Evolutionary conservation across 1,140 invertebrate species (phyloP), one percentile per base, ranked within the genome.

Genomic region (Drosophila jambulina): DNA sequence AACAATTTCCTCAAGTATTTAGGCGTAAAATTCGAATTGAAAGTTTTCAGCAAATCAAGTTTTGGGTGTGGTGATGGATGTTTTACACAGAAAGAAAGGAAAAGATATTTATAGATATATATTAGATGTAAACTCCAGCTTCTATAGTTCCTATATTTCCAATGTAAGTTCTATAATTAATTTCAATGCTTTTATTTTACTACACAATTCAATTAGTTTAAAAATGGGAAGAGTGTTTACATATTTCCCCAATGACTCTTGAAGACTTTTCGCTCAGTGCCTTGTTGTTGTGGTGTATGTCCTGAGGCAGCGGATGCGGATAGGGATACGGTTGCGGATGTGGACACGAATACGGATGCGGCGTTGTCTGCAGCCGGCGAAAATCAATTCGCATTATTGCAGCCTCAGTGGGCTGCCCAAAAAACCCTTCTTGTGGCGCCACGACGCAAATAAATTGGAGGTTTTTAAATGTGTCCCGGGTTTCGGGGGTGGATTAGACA

Each of bases 311-410:
- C 23, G 59, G 34, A 32, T 49, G 36, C 17, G 64, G 34, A 68
- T 68, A 12, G 9, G 65, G 25, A 56, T 64, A 43, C n/a, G 60
- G 45, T 25, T 42, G 36, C 36, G 64, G 45, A 69, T 65, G 15
- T 45, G 42, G 58, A 68, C 63, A 34, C 61, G 67, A 61, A 70
- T 70, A 34, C 62, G 67, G 67, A 70, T 70, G 67, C 62, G 65
- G 23, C 49, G 34, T 58, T 59, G 67, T 72, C 53, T 72, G 68
- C 78, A 71, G 64, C 32, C 51, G 59, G 46, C 23, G 58, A 88
- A 87, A 87, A 87, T 87, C 84, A 88, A 87, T 87, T 79, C 84
- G 69, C 69, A 87, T 87, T 87, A 88, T 65, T 87, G 84, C 84
- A 87, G 80, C 84, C 72, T 87, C 84, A 70, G 46, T 83, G 84